phyloP scores from a whole-genome alignment of 2,113 vertebrate species.

The Odobenus rosmarus region DNA sequence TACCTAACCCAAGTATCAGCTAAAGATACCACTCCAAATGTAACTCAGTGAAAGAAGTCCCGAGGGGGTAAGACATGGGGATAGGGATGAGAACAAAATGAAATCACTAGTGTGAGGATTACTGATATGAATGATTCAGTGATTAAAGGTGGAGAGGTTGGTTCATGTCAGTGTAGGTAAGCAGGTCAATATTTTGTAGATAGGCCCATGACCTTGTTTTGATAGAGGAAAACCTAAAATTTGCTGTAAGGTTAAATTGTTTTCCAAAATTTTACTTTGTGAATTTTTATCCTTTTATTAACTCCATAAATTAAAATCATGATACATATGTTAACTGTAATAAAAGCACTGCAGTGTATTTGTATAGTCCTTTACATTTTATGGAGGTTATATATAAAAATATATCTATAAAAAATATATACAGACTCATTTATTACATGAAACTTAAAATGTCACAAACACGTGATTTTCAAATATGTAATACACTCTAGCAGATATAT shows the following conservation, averaged over 20 bases:
- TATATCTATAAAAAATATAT: background rate
- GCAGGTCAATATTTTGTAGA: background rate
- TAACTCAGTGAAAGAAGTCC: background rate
- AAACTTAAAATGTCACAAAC: conserved; percentile 3
- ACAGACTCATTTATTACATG: background rate
- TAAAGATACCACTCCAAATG: background rate
- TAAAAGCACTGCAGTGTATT: background rate
- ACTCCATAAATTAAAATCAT: conserved; percentile 15
- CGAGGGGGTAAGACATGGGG: background rate
- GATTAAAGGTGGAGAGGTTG: background rate
- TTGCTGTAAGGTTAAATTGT: background rate
- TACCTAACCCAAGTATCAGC: background rate
- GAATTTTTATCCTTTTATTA: background rate
- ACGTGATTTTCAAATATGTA: background rate
- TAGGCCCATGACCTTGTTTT: background rate
- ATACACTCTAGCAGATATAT: background rate
- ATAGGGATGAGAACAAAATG: background rate
- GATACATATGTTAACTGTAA: conserved; percentile 38
- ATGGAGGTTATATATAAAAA: background rate
- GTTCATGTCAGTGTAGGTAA: background rate
- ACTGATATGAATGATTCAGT: background rate
- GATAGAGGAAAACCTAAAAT: background rate
- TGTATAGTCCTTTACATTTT: background rate
- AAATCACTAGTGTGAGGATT: background rate
- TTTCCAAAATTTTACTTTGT: background rate